These are phyloP conservation scores for Barbus barbus DNA, from an alignment of 2,113 vertebrate genomes.

Conservation along the genomic window DNA sequence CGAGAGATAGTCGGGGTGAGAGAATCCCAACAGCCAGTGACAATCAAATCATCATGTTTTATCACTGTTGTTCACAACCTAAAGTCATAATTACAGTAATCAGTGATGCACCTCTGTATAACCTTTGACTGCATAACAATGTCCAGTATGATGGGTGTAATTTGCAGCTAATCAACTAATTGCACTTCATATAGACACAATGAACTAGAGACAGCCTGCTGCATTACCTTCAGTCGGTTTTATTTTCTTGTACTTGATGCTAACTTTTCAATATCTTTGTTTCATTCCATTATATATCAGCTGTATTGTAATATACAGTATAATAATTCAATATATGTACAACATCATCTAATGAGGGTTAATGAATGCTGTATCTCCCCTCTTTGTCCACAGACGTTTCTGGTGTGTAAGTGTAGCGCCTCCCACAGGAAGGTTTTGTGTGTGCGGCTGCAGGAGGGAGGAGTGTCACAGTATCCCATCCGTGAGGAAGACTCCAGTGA, in stretches of 20 bases:
- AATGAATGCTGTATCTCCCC: background rate
- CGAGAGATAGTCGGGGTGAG: slow-evolving; percentile 85
- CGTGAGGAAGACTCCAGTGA: slow-evolving; percentile 82
- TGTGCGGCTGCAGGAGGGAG: slow-evolving; percentile 75
- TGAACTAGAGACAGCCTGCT: no score
- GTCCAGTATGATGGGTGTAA: background rate
- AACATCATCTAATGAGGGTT: background rate
- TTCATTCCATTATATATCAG: background rate
- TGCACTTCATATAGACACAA: background rate
- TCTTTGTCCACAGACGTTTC: slow-evolving; percentile 76
- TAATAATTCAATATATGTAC: no score
- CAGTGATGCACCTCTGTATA: background rate
- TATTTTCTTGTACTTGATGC: no score
- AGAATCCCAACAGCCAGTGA: background rate
- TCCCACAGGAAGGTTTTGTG: slow-evolving; percentile 84
- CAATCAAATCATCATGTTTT: background rate
- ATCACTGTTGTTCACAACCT: background rate
- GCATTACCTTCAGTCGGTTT: no score
- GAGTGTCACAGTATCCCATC: slow-evolving; percentile 81
- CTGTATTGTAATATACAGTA: no score
- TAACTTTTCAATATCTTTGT: background rate
- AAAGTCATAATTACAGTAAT: slow-evolving; percentile 6
- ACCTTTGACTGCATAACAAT: background rate
- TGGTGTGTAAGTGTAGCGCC: slow-evolving; percentile 84
- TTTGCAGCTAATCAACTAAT: background rate